Percentiles rank a stretch among this genome's conserved stretches.
These are phyloP conservation scores for Melanotaenia maccullochi DNA, from an alignment of 2,797 vertebrate genomes.

Conservation along the genomic window DNA sequence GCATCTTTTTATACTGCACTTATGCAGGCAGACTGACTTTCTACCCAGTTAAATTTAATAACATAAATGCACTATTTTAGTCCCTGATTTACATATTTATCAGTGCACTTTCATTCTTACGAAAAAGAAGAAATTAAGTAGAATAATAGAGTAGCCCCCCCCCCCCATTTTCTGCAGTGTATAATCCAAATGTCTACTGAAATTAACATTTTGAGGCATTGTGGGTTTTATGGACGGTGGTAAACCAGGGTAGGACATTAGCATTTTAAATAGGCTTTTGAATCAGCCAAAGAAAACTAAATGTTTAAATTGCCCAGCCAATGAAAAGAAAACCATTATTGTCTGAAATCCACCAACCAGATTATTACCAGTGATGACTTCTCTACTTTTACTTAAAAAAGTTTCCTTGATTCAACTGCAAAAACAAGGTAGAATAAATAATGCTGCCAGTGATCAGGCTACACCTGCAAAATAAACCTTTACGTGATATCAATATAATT, in stretches of 20 bases:
- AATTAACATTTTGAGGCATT: neutral
- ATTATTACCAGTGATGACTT: too few relatives aligned
- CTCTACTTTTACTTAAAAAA: too few relatives aligned
- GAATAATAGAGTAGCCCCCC: too few relatives aligned
- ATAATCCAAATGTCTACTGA: neutral
- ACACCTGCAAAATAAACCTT: too few relatives aligned
- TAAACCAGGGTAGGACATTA: neutral
- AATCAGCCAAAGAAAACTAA: neutral
- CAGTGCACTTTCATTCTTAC: neutral
- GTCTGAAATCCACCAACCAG: neutral
- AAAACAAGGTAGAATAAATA: too few relatives aligned
- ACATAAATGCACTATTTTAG: neutral
- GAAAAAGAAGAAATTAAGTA: neutral
- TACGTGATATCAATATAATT: too few relatives aligned
- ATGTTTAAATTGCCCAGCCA: neutral
- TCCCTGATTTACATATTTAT: neutral
- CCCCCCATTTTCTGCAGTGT: too few relatives aligned
- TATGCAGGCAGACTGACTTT: slow-evolving; percentile 21
- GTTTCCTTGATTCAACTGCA: too few relatives aligned
- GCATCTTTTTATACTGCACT: slow-evolving; percentile 14
- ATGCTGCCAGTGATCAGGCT: too few relatives aligned
- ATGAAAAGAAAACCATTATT: neutral
- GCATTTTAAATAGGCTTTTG: neutral
- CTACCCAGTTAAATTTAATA: neutral
- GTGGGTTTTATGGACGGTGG: neutral